Percentiles rank a stretch among this genome's conserved stretches.
Evolutionary conservation across 2,797 vertebrate species (phyloP).

Genomic region (Muraenolepis orangiensis): DNA sequence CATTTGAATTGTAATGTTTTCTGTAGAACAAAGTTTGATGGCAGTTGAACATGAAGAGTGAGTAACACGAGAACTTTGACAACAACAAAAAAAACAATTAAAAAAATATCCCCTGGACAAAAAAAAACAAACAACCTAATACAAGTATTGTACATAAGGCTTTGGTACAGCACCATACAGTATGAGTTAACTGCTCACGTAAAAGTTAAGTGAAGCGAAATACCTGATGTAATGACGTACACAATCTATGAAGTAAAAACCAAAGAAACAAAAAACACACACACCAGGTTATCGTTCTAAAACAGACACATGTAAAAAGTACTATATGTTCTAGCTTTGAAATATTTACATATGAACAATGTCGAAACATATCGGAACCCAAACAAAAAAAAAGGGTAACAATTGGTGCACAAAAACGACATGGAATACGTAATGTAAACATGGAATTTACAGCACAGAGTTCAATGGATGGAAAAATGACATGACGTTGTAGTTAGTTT

Average conservation of each 20-base stretch:
- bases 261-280: conserved; percentile 39
- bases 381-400: conserved; percentile 47
- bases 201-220: conserved; percentile 81
- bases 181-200: conserved; percentile 77
- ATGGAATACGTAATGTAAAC: conserved; percentile 69
- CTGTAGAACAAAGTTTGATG: conserved; percentile 60
- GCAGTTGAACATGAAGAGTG: conserved; percentile 71
- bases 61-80: conserved; percentile 65
- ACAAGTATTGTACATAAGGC: conserved; percentile 82
- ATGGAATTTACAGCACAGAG: conserved; percentile 73
- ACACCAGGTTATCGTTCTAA: conserved; percentile 64
- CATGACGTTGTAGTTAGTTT: conserved; percentile 59
- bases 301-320: conserved; percentile 50
- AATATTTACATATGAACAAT: conserved; percentile 73
- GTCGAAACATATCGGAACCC: conserved; percentile 44
- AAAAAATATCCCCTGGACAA: conserved; percentile 62
- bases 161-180: conserved; percentile 95
- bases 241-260: conserved; percentile 56
- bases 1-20: conserved; percentile 59
- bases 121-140: conserved; percentile 70
- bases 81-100: conserved; percentile 47
- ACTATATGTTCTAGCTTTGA: conserved; percentile 65
- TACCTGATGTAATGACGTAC: conserved; percentile 79
- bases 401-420: conserved; percentile 58
- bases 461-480: conserved; percentile 58